Evolutionary conservation across 2,888 invertebrate genomes (phyloP).

Genomic region (Macrophya annulata): DNA sequence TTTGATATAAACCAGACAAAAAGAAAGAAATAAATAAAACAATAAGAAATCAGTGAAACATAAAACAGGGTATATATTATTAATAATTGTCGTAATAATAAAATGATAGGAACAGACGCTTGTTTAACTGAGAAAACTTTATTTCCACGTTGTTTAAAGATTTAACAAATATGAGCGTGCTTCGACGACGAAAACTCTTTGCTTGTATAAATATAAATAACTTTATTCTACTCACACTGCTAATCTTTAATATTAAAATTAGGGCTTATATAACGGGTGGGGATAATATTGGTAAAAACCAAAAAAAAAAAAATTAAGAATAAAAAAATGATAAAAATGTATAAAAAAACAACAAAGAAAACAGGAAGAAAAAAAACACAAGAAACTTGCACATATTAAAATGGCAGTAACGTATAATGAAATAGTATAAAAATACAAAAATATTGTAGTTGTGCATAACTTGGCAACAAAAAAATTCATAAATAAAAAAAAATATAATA

Average conservation of each 20-base stretch:
- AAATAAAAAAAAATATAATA: slow-evolving; percentile 3
- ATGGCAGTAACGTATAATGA: slow-evolving; percentile 32
- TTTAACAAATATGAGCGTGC: slow-evolving; percentile 48
- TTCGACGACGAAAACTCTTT: slow-evolving; percentile 17
- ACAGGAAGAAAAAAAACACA: slow-evolving; percentile 68
- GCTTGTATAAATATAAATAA: slow-evolving; percentile 57
- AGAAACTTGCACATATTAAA: slow-evolving; percentile 40
- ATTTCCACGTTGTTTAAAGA: background rate
- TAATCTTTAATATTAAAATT: slow-evolving; percentile 59
- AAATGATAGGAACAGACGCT: background rate
- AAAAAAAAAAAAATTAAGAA: slow-evolving; percentile 67
- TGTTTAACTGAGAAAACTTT: background rate
- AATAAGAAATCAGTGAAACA: slow-evolving; percentile 46
- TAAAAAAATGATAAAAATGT: slow-evolving; percentile 67
- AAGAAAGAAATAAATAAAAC: slow-evolving; percentile 24
- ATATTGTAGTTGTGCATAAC: slow-evolving; percentile 47
- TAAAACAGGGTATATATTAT: slow-evolving; percentile 37
- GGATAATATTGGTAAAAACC: slow-evolving; percentile 66
- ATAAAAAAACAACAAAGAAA: slow-evolving; percentile 67
- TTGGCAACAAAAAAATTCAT: slow-evolving; percentile 16
- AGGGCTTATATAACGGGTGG: slow-evolving; percentile 66
- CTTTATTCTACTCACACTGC: slow-evolving; percentile 44
- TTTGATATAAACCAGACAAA: background rate
- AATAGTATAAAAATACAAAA: slow-evolving; percentile 11
- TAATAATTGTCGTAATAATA: background rate